Conservation (phyloP, 1,140 invertebrate genomes). For the Drosophila pachea region DNA sequence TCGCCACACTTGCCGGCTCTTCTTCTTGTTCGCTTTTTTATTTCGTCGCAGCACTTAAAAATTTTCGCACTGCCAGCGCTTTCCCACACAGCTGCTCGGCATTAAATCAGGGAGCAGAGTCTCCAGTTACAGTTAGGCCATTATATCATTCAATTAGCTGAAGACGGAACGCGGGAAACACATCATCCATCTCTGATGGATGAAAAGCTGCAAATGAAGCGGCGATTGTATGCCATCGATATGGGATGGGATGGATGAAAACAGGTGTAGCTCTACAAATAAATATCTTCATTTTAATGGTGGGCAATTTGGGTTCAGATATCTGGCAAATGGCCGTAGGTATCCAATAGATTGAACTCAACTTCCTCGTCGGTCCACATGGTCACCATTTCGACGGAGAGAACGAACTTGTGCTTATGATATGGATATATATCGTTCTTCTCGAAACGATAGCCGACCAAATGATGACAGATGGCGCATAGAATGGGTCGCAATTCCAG, state of each 20-base stretch:
- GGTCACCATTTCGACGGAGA: background rate
- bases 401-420: background rate
- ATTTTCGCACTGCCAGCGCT: slow-evolving; percentile 19
- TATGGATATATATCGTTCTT: slow-evolving; percentile 8
- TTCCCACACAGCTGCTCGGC: slow-evolving; percentile 10
- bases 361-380: background rate
- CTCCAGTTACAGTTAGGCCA: slow-evolving; percentile 2
- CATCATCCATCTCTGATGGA: background rate
- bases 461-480: slow-evolving; percentile 2
- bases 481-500: slow-evolving; percentile 4
- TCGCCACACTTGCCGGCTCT: background rate
- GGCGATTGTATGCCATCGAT: too few species aligned
- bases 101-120: background rate
- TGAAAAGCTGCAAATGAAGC: too few species aligned
- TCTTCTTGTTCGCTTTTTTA: too few species aligned
- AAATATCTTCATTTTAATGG: too few species aligned
- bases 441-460: slow-evolving; percentile 19
- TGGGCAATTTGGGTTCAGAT: too few species aligned
- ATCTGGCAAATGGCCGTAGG: too few species aligned
- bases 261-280: too few species aligned
- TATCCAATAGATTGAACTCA: too few species aligned
- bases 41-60: slow-evolving; percentile 19
- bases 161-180: too few species aligned
- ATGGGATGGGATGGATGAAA: too few species aligned
- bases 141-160: slow-evolving; percentile 38